Evolutionary conservation across 2,113 vertebrate genomes (phyloP).

Genomic region (Excalfactoria chinensis): DNA sequence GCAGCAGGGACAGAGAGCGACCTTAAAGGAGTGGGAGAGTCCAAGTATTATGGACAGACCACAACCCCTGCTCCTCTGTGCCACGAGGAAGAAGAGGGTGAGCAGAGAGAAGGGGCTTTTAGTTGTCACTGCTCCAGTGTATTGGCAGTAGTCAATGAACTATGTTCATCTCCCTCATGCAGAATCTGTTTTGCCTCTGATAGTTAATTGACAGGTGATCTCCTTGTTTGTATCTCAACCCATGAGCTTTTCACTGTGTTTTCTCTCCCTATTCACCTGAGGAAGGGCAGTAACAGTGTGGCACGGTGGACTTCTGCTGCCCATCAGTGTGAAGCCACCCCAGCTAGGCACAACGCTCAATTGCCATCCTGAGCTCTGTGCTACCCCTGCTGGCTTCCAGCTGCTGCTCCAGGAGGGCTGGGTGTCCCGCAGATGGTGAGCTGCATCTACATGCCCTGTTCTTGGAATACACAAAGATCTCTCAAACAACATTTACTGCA

Average conservation of each 20-base stretch:
- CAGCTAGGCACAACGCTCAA: accelerated
- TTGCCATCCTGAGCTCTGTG: not conserved
- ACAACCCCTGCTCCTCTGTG: not conserved
- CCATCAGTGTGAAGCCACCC: not conserved
- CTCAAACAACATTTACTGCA: not conserved
- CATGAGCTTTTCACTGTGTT: not conserved
- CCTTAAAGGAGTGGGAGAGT: not conserved
- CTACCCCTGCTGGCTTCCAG: not conserved
- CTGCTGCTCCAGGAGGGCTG: not conserved
- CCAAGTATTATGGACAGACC: not conserved
- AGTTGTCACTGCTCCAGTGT: not conserved
- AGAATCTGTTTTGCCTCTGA: not conserved
- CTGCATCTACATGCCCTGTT: not conserved
- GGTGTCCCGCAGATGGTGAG: no score
- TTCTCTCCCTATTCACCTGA: not conserved
- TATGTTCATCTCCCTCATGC: not conserved
- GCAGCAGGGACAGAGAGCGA: not conserved
- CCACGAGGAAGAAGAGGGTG: not conserved
- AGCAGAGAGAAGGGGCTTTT: not conserved
- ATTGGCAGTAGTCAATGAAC: not conserved
- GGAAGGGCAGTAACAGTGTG: not conserved
- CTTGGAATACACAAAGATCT: not conserved
- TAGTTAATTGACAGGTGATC: not conserved
- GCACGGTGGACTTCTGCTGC: not conserved
- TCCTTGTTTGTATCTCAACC: not conserved